These are phyloP conservation scores for Drosophila quasianomalipes DNA, from an alignment of 2,888 invertebrate genomes.

Conservation along the genomic window DNA sequence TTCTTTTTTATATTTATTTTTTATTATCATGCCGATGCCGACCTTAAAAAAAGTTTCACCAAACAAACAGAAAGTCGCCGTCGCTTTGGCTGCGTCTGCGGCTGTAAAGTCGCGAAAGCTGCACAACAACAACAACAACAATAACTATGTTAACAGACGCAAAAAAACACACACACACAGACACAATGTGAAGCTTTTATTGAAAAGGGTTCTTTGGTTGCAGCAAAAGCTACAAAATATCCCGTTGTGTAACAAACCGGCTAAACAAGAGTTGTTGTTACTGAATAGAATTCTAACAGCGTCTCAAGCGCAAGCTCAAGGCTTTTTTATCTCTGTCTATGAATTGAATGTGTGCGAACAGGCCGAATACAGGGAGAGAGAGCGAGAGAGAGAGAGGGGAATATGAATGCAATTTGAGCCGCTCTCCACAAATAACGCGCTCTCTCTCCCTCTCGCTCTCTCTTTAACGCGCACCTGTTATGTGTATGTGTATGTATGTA, in stretches of 20 bases:
- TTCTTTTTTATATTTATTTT: conserved; percentile 31
- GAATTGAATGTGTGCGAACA: conserved; percentile 29
- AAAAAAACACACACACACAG: conserved; percentile 9
- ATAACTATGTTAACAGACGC: conserved; percentile 33
- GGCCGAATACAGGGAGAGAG: conserved; percentile 24
- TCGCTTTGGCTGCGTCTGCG: conserved; percentile 53
- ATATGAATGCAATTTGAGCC: conserved; percentile 56
- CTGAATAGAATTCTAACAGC: conserved; percentile 45
- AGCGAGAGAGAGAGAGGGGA: conserved; percentile 28
- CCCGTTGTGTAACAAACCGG: conserved; percentile 80
- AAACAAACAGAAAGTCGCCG: conserved; percentile 78
- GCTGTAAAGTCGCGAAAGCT: conserved; percentile 72
- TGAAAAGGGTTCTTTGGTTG: conserved; percentile 63
- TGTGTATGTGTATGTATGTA: conserved; percentile 25
- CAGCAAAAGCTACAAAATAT: conserved; percentile 60
- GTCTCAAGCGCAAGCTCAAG: conserved; percentile 57
- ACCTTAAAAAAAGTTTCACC: conserved; percentile 79
- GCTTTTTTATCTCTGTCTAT: conserved; percentile 35
- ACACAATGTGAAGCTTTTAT: conserved; percentile 40
- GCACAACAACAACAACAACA: conserved; percentile 43
- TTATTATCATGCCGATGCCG: conserved; percentile 69
- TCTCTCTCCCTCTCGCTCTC: conserved; percentile 35
- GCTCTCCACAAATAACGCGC: conserved; percentile 51
- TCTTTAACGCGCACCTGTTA: conserved; percentile 20
- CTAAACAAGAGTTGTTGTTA: conserved; percentile 63